Base-by-base conservation (phyloP, 2,113 vertebrate species). In the Cygnus buccinator region DNA sequence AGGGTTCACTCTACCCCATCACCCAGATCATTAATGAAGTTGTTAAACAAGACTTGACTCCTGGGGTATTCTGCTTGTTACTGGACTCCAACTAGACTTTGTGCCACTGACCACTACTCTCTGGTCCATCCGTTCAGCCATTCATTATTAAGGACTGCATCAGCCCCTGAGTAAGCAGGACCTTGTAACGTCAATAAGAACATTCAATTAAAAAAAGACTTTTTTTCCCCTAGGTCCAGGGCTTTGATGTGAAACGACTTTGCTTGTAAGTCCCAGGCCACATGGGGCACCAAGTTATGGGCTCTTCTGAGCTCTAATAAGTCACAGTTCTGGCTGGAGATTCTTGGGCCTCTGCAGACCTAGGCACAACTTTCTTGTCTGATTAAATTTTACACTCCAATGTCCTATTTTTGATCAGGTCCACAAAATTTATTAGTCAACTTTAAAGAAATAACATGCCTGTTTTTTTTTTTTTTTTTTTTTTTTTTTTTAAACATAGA, bases 261-360 rank as follows among this genome's bases (percentile, higher is more conserved):
- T 58, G 3, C n/a, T 61, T 72, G 11, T 55, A 15, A 39, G 15
- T 59, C 15, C 13, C 11, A 41, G 39, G 31, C 10, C 43, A 75
- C 15, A 5, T 0, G 8, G 21, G 28, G 10, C 19, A 23, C 5
- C 12, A 0, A 4, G 12, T n/a, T 44, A 16, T 35, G 67, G 14
- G 31, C 16, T 57, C 31, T 85, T 33, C 10, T 74, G 43, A 61
- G 22, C 15, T 72, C 37, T 75, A 16, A 46, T 1, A 2, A n/a
- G 62, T 4, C 20, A 43, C 41, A 78, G 35, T 11, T 25, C 22
- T 82, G 61, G 33, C 16, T 78, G 66, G 44, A 78, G 3, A 41
- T 66, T 63, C 35, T 78, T 20, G 11, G 16, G 26, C 2, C 11
- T 20, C 65, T 50, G 31, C 41, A 89, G 46, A 67, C 3, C 18